phyloP scores from a whole-genome alignment of 2,888 invertebrate species.

The Agrochola lychnidis region DNA sequence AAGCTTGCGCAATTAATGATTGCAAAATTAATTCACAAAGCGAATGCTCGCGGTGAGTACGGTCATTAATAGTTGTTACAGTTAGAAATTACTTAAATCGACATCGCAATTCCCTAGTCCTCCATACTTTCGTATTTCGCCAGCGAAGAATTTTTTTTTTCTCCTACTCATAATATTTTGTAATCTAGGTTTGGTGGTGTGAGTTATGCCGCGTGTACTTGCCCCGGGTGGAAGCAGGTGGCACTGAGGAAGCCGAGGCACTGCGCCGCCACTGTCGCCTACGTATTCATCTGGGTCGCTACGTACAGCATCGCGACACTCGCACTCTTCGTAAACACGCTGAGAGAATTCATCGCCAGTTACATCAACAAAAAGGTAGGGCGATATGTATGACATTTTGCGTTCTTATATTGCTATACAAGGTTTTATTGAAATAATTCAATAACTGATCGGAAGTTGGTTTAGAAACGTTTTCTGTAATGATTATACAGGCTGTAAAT shows the following conservation, averaged over 20 bases:
- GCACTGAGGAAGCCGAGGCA: conserved; percentile 90
- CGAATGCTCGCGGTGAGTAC: background rate
- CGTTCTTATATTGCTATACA: background rate
- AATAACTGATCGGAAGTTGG: background rate
- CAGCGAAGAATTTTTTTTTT: background rate
- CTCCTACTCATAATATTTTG: background rate
- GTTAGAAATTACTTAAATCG: background rate
- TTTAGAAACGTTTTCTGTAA: background rate
- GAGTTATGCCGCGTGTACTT: conserved; percentile 95
- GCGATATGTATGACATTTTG: background rate
- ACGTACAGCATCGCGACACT: conserved; percentile 94
- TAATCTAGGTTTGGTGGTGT: conserved; percentile 92
- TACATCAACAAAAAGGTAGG: conserved; percentile 87
- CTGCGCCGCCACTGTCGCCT: conserved; percentile 94
- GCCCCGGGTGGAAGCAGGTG: conserved; percentile 89
- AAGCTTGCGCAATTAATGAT: background rate
- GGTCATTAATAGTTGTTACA: background rate
- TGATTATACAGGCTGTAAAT: background rate
- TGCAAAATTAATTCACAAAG: background rate
- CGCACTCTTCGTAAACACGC: conserved; percentile 93
- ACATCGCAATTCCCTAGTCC: background rate
- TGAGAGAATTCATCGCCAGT: conserved; percentile 92
- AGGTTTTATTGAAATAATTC: background rate
- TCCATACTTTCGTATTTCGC: background rate
- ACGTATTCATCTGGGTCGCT: conserved; percentile 94